These are phyloP conservation scores for Clarias laeviceps DNA, from an alignment of 2,797 vertebrate species.

Conservation along the genomic window DNA sequence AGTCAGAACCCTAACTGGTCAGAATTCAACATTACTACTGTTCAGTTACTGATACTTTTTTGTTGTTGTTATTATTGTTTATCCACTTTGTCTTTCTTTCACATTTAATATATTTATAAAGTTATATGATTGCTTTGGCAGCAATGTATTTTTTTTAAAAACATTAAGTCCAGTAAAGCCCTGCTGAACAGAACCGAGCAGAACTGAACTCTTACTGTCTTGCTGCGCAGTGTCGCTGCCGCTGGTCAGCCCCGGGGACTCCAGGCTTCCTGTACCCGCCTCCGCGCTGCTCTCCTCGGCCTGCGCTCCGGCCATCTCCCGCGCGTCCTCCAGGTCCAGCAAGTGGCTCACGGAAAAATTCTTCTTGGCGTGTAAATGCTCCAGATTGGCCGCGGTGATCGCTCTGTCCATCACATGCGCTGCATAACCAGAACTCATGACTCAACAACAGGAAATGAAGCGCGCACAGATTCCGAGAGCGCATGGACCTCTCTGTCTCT, in stretches of 20 bases:
- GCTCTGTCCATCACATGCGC: conserved; percentile 92
- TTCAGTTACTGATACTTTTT: no score
- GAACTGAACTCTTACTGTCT: conserved; percentile 84
- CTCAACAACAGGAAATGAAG: conserved; percentile 47
- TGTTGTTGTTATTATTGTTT: no score
- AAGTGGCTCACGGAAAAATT: conserved; percentile 99
- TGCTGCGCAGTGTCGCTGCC: conserved; percentile 96
- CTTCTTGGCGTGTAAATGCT: conserved; percentile 94
- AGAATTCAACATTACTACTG: no score
- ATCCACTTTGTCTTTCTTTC: no score
- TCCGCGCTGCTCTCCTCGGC: conserved; percentile 88
- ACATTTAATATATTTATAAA: no score
- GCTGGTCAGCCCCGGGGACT: conserved; percentile 94
- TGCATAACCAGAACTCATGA: conserved; percentile 94
- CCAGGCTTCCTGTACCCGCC: conserved; percentile 88
- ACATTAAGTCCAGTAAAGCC: no score
- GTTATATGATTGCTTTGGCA: no score
- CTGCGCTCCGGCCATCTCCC: conserved; percentile 89
- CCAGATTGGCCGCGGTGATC: conserved; percentile 80
- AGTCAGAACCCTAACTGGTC: no score
- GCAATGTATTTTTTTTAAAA: no score
- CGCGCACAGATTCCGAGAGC: neutral
- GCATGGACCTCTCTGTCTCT: neutral
- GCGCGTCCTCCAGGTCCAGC: conserved; percentile 95
- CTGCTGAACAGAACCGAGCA: no score